These are phyloP conservation scores for Peromyscus leucopus DNA, from an alignment of 2,113 vertebrate species.

Conservation along the genomic window DNA sequence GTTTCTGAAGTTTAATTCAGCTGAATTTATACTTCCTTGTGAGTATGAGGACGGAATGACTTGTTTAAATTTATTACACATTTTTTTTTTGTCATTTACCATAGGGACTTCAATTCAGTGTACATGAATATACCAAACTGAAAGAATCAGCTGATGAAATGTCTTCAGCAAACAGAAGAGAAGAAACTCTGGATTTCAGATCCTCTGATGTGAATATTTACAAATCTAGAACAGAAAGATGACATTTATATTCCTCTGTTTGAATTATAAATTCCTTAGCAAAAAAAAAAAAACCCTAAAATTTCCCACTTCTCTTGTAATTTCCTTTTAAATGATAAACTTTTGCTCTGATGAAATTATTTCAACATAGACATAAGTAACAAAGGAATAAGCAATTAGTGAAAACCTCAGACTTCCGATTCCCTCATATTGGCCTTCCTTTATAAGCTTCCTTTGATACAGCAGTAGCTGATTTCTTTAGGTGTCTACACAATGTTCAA, in stretches of 20 bases:
- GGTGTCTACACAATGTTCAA: slow-evolving; percentile 50
- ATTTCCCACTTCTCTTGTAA: neutral
- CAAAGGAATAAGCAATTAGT: slow-evolving; percentile 29
- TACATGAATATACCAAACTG: neutral
- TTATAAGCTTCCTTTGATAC: slow-evolving; percentile 17
- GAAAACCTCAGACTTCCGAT: slow-evolving; percentile 26
- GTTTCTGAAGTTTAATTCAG: too few species aligned
- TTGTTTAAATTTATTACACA: neutral
- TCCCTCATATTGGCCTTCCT: neutral
- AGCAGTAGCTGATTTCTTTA: slow-evolving; percentile 52
- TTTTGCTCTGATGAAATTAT: neutral
- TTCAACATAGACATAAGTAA: neutral
- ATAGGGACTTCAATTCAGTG: neutral
- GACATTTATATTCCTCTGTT: neutral
- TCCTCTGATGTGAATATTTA: neutral
- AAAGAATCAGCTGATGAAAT: neutral
- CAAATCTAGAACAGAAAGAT: neutral
- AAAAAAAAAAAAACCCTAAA: neutral
- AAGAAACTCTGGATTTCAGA: too few species aligned
- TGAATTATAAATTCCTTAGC: neutral
- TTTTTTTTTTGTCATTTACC: neutral
- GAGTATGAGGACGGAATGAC: neutral
- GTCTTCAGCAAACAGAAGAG: neutral
- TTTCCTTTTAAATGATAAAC: neutral
- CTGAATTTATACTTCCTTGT: neutral